Percentiles rank a stretch among this genome's conserved stretches.
Evolutionary conservation across 2,797 vertebrate genomes (phyloP).

Genomic region (Schizopygopsis malacanthus): DNA sequence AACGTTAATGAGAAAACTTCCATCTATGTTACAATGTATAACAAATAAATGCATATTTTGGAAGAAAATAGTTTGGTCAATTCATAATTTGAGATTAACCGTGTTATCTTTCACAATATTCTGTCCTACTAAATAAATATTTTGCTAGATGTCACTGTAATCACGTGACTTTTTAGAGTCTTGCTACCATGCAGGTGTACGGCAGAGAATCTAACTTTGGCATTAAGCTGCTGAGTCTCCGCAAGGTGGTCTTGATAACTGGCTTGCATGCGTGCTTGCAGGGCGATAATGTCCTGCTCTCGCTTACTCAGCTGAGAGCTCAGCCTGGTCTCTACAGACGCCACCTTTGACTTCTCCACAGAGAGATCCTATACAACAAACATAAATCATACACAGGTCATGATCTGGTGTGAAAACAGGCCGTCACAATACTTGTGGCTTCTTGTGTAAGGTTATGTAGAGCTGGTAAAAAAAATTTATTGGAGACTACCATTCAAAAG

Average conservation of each 20-base stretch:
- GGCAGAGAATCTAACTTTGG: constrained; percentile 80
- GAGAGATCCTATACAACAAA: constrained; percentile 81
- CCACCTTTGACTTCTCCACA: constrained; percentile 85
- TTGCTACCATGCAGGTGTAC: not conserved
- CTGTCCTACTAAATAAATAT: not conserved
- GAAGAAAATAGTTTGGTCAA: not conserved
- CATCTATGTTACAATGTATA: not conserved
- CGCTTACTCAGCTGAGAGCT: constrained; percentile 87
- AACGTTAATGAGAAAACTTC: not conserved
- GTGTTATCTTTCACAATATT: not conserved
- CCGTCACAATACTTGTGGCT: not conserved
- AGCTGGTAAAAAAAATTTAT: not conserved
- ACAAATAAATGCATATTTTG: not conserved
- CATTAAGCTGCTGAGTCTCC: constrained; percentile 88
- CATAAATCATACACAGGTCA: constrained; percentile 3
- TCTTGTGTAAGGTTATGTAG: not conserved
- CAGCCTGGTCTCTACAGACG: constrained; percentile 82
- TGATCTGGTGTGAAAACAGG: not conserved
- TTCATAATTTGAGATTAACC: not conserved
- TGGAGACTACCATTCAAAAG: not conserved
- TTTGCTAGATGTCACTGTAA: not conserved
- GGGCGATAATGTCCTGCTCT: constrained; percentile 86
- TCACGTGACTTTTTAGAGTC: not conserved
- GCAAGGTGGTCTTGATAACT: constrained; percentile 90
- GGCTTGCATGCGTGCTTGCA: constrained; percentile 93